phyloP scores from a whole-genome alignment of 2,797 vertebrate genomes.

The Sandelia bainsii region DNA sequence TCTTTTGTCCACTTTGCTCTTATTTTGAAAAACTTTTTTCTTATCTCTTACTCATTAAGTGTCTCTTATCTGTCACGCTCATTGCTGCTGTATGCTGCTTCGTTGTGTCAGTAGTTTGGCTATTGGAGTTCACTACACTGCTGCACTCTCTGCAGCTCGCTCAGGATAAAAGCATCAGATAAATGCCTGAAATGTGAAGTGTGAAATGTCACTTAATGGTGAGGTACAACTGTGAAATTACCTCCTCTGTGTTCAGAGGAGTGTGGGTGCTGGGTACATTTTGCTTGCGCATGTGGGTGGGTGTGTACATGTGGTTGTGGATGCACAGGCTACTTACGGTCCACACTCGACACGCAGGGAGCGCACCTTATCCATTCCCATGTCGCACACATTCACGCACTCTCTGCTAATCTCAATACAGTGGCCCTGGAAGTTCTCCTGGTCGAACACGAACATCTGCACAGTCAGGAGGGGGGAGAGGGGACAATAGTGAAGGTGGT shows the following conservation, averaged over 20 bases:
- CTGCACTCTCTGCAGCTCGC: slow-evolving; percentile 38
- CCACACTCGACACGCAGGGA: slow-evolving; percentile 83
- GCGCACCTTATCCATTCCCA: slow-evolving; percentile 84
- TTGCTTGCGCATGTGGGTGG: slow-evolving; percentile 21
- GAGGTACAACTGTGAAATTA: slow-evolving; percentile 32
- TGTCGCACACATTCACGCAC: slow-evolving; percentile 84
- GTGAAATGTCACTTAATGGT: slow-evolving; percentile 55
- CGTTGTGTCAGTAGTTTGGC: slow-evolving; percentile 8
- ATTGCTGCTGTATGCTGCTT: slow-evolving; percentile 4
- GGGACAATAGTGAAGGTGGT: not conserved
- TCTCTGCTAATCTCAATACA: slow-evolving; percentile 81
- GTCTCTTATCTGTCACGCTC: not conserved
- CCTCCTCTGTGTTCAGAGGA: slow-evolving; percentile 33
- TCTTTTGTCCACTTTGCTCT: not conserved
- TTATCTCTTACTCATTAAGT: not conserved
- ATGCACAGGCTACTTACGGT: slow-evolving; percentile 76
- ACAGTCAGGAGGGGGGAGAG: not conserved
- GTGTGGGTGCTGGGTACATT: slow-evolving; percentile 40
- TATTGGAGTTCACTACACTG: slow-evolving; percentile 32
- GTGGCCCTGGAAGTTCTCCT: slow-evolving; percentile 88
- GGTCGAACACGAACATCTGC: slow-evolving; percentile 83
- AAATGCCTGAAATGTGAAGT: slow-evolving; percentile 43
- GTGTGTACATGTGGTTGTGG: not conserved
- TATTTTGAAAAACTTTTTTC: not conserved
- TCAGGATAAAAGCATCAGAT: slow-evolving; percentile 54